Evolutionary conservation across 2,113 vertebrate species (phyloP).

Genomic region (Datnioides undecimradiatus): DNA sequence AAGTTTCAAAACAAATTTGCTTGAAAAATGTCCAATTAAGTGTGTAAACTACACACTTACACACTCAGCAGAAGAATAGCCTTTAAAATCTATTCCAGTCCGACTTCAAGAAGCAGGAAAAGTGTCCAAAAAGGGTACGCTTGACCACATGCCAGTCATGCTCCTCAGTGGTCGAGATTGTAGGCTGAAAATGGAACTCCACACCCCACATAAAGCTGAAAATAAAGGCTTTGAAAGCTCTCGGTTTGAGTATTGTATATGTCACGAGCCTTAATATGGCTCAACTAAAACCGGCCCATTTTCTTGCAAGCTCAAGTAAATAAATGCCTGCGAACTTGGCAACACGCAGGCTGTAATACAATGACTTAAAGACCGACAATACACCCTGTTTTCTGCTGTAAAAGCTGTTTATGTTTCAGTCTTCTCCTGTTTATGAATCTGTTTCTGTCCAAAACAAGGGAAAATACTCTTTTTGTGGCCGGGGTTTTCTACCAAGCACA

Average conservation of each 20-base stretch:
- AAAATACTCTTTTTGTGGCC: neutral
- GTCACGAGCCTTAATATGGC: constrained; percentile 55
- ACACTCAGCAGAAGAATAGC: constrained; percentile 36
- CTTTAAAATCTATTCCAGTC: constrained; percentile 65
- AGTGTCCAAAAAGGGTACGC: constrained; percentile 51
- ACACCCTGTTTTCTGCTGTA: neutral
- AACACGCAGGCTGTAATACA: constrained; percentile 17
- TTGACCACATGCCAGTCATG: constrained; percentile 75
- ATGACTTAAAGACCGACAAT: neutral
- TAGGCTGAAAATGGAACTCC: constrained; percentile 68
- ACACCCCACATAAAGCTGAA: constrained; percentile 75
- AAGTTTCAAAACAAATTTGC: neutral
- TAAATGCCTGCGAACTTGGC: constrained; percentile 13
- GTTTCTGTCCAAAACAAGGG: too few species aligned
- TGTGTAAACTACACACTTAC: constrained; percentile 17
- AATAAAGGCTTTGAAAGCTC: constrained; percentile 68
- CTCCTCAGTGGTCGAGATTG: constrained; percentile 55
- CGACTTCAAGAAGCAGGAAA: constrained; percentile 37
- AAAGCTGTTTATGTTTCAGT: neutral
- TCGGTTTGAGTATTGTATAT: constrained; percentile 37
- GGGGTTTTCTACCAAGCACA: constrained; percentile 18
- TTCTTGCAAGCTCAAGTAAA: constrained; percentile 41
- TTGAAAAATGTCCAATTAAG: constrained; percentile 18
- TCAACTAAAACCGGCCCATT: constrained; percentile 34
- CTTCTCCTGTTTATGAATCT: neutral